These are phyloP conservation scores for Gallinago undulata DNA, from an alignment of 2,113 vertebrate species.

Conservation along the genomic window DNA sequence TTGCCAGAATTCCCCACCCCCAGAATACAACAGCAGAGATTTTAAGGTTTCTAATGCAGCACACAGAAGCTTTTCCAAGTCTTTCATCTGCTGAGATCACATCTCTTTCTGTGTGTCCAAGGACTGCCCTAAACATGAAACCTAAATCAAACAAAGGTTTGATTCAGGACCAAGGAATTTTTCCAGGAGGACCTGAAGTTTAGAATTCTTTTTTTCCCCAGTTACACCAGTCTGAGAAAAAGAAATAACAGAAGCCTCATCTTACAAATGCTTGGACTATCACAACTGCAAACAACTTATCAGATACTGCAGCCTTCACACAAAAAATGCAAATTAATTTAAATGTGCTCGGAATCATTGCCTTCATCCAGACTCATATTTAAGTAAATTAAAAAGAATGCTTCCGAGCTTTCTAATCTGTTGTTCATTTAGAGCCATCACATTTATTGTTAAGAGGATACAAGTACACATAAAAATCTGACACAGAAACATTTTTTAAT, in stretches of 20 bases:
- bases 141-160: neutral
- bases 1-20: neutral
- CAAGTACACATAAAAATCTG: neutral
- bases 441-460: neutral
- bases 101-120: neutral
- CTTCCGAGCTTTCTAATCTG: neutral
- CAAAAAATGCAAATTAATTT: slow-evolving; percentile 17
- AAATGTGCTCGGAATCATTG: slow-evolving; percentile 7
- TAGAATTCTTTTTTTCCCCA: neutral
- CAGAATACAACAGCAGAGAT: rapidly evolving
- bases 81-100: neutral
- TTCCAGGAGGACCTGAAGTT: neutral
- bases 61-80: neutral
- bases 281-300: neutral
- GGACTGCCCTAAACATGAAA: neutral
- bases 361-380: neutral
- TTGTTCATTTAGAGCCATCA: neutral
- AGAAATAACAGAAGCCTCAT: neutral
- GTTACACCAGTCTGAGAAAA: neutral
- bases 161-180: neutral
- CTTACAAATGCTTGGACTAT: neutral
- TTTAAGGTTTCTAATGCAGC: neutral
- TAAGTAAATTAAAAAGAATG: slow-evolving; percentile 18
- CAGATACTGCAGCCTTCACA: neutral
- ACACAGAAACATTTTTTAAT: neutral